These are phyloP conservation scores for Neelides sp. DNA, from an alignment of 1,140 invertebrate species.

Conservation along the genomic window DNA sequence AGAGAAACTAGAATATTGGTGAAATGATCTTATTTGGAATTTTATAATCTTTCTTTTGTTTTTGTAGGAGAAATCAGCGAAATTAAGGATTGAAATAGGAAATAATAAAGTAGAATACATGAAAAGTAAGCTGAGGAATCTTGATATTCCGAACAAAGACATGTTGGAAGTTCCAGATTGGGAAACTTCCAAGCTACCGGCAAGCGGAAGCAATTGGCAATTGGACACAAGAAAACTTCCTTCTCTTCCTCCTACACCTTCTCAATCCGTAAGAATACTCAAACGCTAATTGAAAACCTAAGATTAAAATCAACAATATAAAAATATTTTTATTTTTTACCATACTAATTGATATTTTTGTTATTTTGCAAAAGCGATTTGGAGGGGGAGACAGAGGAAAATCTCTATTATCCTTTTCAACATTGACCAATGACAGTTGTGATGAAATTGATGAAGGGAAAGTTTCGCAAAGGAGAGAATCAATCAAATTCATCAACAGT, in stretches of 20 bases:
- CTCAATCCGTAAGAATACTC: conserved; percentile 1
- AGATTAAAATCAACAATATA: background rate
- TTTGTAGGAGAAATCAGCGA: background rate
- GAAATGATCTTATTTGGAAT: too few species aligned
- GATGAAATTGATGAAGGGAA: too few species aligned
- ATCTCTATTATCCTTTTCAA: too few species aligned
- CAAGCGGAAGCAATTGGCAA: background rate
- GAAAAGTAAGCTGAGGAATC: background rate
- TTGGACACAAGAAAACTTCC: conserved; percentile 14
- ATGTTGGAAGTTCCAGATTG: too few species aligned
- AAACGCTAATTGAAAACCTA: background rate
- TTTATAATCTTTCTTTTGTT: background rate
- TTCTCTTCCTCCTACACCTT: conserved; percentile 16
- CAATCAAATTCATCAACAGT: conserved; percentile 5
- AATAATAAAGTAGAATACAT: background rate
- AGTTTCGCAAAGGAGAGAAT: conserved; percentile 6
- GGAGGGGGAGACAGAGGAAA: too few species aligned
- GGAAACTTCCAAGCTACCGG: too few species aligned
- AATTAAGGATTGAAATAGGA: background rate
- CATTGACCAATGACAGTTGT: too few species aligned
- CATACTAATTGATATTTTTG: too few species aligned
- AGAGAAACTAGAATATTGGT: too few species aligned
- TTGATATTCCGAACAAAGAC: background rate
- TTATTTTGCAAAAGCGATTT: too few species aligned
- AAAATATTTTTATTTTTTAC: too few species aligned